phyloP scores from a whole-genome alignment of 2,888 invertebrate species.

The Latheticus oryzae region DNA sequence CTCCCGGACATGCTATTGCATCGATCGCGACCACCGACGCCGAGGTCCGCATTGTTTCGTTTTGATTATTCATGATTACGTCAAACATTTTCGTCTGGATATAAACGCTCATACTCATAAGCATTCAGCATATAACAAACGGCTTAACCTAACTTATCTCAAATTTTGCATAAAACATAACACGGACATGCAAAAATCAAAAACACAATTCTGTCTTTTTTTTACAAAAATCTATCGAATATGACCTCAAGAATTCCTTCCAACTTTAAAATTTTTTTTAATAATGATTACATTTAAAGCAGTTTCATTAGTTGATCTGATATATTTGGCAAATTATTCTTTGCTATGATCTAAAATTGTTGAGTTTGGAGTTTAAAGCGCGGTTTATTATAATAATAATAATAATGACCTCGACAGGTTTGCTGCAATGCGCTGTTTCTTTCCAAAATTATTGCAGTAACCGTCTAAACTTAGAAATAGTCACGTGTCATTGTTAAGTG shows the following conservation, averaged over 20 bases:
- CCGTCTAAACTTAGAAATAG: not conserved
- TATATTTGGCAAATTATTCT: too few species aligned
- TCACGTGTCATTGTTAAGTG: not conserved
- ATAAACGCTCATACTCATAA: constrained; percentile 2
- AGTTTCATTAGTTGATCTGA: too few species aligned
- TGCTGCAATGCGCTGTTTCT: constrained; percentile 22
- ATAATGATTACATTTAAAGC: too few species aligned
- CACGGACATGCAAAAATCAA: too few species aligned
- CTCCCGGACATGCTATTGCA: constrained; percentile 55
- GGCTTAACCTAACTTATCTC: too few species aligned
- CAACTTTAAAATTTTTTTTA: too few species aligned
- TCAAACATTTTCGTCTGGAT: constrained; percentile 31
- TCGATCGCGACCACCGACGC: constrained; percentile 43
- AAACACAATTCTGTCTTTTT: too few species aligned
- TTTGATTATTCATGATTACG: constrained; percentile 44
- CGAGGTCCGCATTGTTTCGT: constrained; percentile 44
- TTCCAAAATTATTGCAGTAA: constrained; percentile 6
- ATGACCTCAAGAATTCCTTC: too few species aligned
- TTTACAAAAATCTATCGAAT: too few species aligned
- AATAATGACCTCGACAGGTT: constrained; percentile 9
- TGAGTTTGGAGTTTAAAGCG: constrained; percentile 13
- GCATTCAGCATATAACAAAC: too few species aligned
- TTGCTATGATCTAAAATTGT: constrained; percentile 16
- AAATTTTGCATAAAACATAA: too few species aligned
- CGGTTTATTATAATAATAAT: constrained; percentile 4